A percentile compares a stretch with the other conserved stretches of the same genome.
phyloP scores from a whole-genome alignment of 2,888 invertebrate genomes.

The Tupiocoris notatus region DNA sequence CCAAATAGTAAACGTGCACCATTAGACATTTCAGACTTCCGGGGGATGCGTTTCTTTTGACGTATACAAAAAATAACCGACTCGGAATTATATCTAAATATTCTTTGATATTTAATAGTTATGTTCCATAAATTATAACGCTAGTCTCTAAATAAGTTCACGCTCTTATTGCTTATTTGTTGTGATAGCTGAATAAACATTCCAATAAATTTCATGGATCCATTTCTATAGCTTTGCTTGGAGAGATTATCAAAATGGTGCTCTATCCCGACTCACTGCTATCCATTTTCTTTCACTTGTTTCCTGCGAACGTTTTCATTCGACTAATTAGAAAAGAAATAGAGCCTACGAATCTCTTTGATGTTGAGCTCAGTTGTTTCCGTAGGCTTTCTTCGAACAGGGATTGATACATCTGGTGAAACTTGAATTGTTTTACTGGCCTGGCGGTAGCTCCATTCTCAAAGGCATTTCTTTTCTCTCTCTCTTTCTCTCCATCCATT shows the following conservation, averaged over 20 bases:
- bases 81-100: no score
- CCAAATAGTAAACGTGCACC: no score
- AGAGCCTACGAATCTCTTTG: slow-evolving; percentile 1
- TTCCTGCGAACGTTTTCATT: neutral
- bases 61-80: no score
- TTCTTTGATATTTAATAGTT: no score
- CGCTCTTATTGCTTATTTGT: neutral
- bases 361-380: slow-evolving; percentile 1
- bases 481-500: neutral
- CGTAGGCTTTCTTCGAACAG: neutral
- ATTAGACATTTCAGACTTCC: no score
- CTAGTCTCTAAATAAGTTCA: no score
- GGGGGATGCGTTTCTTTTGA: no score
- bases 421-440: slow-evolving; percentile 30
- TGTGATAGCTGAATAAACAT: neutral
- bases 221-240: neutral
- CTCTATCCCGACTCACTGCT: neutral
- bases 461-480: slow-evolving; percentile 6
- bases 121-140: neutral
- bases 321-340: neutral
- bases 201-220: neutral
- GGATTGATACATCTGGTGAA: slow-evolving; percentile 28
- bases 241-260: neutral
- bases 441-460: neutral
- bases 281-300: neutral